phyloP scores from a whole-genome alignment of 2,113 vertebrate species.

The Megalops atlanticus region DNA sequence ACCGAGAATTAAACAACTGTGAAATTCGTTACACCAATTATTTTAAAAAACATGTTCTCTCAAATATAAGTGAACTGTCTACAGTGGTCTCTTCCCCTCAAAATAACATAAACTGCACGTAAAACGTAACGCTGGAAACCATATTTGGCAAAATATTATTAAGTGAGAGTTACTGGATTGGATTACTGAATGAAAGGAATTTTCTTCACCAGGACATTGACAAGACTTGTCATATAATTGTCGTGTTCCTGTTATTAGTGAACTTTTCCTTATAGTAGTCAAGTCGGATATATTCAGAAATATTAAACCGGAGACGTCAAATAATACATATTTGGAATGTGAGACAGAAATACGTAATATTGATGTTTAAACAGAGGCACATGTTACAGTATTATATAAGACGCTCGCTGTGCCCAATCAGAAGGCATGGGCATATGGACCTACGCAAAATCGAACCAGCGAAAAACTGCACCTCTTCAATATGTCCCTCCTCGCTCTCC shows the following conservation, averaged over 20 bases:
- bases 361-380: not conserved
- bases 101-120: not conserved
- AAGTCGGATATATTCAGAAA: no score
- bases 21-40: not conserved
- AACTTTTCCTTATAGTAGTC: no score
- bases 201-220: not conserved
- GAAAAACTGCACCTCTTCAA: conserved; percentile 32
- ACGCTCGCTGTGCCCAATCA: conserved; percentile 40
- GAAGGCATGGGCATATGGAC: conserved; percentile 43
- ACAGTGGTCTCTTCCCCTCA: not conserved
- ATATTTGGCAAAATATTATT: not conserved
- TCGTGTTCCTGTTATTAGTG: no score
- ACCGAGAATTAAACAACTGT: not conserved
- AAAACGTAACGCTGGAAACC: not conserved
- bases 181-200: not conserved
- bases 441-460: conserved; percentile 35
- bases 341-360: not conserved
- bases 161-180: not conserved
- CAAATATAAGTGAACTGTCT: not conserved
- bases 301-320: no score
- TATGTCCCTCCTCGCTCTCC: not conserved
- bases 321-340: not conserved
- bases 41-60: not conserved
- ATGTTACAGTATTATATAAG: no score
- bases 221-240: no score